phyloP scores from a whole-genome alignment of 2,113 vertebrate species.

The Passer montanus region DNA sequence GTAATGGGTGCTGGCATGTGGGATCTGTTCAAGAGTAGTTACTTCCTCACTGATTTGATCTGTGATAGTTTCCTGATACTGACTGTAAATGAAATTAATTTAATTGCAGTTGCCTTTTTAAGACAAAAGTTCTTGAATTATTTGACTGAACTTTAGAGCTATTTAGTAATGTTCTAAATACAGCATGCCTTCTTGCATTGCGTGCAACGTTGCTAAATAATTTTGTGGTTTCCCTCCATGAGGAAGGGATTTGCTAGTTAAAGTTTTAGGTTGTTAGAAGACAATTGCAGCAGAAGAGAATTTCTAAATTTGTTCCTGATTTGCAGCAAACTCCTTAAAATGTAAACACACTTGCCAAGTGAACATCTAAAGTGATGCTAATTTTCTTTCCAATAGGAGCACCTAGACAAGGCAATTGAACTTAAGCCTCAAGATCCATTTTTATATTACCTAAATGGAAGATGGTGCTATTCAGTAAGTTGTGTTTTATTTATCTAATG shows the following conservation, averaged over 20 bases:
- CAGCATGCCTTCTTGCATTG: neutral
- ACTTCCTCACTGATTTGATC: neutral
- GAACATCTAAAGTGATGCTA: neutral
- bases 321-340: conserved; percentile 2
- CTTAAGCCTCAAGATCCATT: conserved; percentile 91
- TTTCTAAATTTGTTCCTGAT: neutral
- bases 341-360: neutral
- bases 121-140: neutral
- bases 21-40: neutral
- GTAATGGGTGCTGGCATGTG: neutral
- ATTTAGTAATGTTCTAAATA: neutral
- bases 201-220: neutral
- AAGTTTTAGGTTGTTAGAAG: neutral
- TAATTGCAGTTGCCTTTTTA: neutral
- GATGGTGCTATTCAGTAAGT: conserved; percentile 97
- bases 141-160: neutral
- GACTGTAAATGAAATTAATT: neutral
- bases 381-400: conserved; percentile 82
- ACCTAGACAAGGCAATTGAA: conserved; percentile 93
- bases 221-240: neutral
- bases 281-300: neutral
- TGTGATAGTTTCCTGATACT: neutral
- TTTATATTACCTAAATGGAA: conserved; percentile 93
- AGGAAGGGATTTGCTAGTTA: neutral
- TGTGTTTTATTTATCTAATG: neutral